Conservation (phyloP, 2,797 vertebrate genomes). For the Falco columbarius region DNA sequence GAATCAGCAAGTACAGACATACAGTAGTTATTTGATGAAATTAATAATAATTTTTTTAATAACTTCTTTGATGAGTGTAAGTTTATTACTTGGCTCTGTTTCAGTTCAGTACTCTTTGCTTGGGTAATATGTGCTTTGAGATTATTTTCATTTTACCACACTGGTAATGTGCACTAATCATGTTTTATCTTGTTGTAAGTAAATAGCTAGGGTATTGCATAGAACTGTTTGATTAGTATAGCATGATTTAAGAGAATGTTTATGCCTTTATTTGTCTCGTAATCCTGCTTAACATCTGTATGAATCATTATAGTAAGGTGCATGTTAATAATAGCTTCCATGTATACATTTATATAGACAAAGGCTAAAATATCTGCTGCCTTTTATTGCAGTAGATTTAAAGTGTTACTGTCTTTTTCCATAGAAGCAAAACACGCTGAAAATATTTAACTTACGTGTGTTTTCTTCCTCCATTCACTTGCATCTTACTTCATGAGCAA, state of each 20-base stretch:
- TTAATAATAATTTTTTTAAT: constrained; percentile 4
- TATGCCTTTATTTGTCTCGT: constrained; percentile 54
- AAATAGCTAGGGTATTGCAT: constrained; percentile 53
- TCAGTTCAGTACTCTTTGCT: constrained; percentile 14
- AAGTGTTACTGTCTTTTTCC: constrained; percentile 43
- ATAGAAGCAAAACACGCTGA: constrained; percentile 9
- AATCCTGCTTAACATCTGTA: constrained; percentile 62
- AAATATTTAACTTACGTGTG: background rate
- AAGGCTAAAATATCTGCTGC: constrained; percentile 37
- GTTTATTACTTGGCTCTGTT: constrained; percentile 31
- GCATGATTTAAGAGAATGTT: constrained; percentile 51
- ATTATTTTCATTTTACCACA: constrained; percentile 64
- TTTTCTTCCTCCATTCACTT: background rate
- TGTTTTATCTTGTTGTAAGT: constrained; percentile 70
- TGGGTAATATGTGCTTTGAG: constrained; percentile 40
- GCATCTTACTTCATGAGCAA: background rate
- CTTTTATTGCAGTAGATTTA: background rate
- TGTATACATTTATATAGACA: background rate
- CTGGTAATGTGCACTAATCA: constrained; percentile 45
- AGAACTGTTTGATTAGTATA: constrained; percentile 49
- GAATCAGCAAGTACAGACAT: background rate
- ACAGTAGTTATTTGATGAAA: constrained; percentile 12
- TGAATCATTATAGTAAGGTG: constrained; percentile 65
- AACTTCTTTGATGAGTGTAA: constrained; percentile 14
- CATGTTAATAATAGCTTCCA: constrained; percentile 43